Conservation (phyloP, 2,113 vertebrate species). For the Potamarius usumacintae region DNA sequence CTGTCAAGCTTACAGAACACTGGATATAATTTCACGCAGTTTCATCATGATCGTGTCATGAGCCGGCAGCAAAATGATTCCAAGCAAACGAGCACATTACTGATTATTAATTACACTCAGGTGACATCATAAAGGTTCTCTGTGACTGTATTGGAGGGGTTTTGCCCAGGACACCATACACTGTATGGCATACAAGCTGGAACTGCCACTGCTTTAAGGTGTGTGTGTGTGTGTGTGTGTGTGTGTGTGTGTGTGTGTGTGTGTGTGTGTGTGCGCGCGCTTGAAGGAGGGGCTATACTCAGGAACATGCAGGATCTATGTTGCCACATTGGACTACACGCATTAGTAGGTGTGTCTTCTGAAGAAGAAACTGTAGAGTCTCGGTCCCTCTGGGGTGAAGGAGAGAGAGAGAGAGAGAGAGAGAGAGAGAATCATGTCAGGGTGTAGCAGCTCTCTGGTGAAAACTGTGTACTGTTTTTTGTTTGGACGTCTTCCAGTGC, state of each 20-base stretch:
- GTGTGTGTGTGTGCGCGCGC: neutral
- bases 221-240: neutral
- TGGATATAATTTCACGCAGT: too few relatives aligned
- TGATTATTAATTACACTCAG: too few relatives aligned
- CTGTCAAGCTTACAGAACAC: too few relatives aligned
- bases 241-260: neutral
- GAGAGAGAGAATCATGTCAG: slow-evolving; percentile 30
- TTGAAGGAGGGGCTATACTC: neutral
- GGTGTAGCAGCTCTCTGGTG: slow-evolving; percentile 40
- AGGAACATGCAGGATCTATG: neutral
- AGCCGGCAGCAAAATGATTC: too few relatives aligned
- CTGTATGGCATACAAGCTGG: too few relatives aligned
- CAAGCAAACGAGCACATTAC: too few relatives aligned
- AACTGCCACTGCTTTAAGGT: too few relatives aligned
- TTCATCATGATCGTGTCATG: too few relatives aligned
- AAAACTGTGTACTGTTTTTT: slow-evolving; percentile 32
- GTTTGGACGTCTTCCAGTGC: slow-evolving; percentile 19
- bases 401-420: neutral
- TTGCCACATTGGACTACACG: slow-evolving; percentile 62
- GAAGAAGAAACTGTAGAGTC: slow-evolving; percentile 29
- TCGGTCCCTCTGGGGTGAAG: slow-evolving; percentile 22
- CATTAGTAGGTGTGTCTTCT: slow-evolving; percentile 34
- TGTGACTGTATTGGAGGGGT: too few relatives aligned
- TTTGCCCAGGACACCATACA: too few relatives aligned
- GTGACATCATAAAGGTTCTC: too few relatives aligned